Evolutionary conservation across 2,797 vertebrate genomes (phyloP).

Genomic region (Crax fasciolata): DNA sequence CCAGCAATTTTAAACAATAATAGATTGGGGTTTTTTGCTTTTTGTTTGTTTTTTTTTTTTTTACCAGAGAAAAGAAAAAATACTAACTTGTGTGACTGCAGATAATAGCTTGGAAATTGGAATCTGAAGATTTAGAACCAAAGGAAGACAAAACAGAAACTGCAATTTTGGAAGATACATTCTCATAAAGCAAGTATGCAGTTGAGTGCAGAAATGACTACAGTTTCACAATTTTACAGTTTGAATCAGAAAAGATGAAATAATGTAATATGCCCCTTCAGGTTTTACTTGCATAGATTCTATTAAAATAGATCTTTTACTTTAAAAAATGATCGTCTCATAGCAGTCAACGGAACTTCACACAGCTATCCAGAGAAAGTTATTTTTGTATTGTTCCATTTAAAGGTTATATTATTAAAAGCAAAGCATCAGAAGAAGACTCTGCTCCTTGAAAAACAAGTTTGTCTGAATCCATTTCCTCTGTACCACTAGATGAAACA

Average conservation of each 20-base stretch:
- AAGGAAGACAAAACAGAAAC: not conserved
- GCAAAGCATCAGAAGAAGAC: not conserved
- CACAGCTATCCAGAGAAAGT: not conserved
- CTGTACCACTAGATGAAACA: not conserved
- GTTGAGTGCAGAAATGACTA: not conserved
- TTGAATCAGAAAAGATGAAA: not conserved
- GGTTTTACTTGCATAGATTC: not conserved
- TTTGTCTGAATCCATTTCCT: not conserved
- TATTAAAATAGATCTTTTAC: not conserved
- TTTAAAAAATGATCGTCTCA: not conserved
- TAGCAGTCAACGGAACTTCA: not conserved
- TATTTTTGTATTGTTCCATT: not conserved
- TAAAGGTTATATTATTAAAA: not conserved
- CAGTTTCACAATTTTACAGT: not conserved
- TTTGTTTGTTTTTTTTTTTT: not conserved
- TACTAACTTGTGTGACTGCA: not conserved
- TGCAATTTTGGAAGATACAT: not conserved
- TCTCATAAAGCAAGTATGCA: fast-evolving
- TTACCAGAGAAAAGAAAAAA: not conserved
- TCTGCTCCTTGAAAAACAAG: not conserved
- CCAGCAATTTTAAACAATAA: not conserved
- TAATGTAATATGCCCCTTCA: not conserved
- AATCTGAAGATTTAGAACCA: not conserved
- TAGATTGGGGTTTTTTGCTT: not conserved
- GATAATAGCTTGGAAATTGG: not conserved